Evolutionary conservation across 2,797 vertebrate species (phyloP), one percentile per base, ranked within the genome.

Genomic region (Tachyglossus aculeatus): DNA sequence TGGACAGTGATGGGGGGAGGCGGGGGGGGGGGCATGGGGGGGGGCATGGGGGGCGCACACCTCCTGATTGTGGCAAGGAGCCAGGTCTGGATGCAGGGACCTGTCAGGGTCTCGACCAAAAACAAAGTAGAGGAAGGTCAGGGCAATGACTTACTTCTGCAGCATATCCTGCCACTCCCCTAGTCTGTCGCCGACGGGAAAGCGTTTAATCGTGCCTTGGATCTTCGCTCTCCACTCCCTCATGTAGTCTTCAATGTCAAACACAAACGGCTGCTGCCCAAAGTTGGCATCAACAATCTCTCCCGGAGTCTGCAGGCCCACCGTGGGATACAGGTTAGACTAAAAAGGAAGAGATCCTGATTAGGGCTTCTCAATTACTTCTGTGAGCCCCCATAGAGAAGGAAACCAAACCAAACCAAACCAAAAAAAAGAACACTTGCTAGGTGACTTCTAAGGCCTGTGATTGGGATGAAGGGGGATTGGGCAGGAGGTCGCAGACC

Each of bases 161-260:
- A 99, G 94, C 87, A 98, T 97, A 7, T 96, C 93, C 88, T 99
- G 97, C 97, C 97, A 99, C 91, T 98, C 97, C 40, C 97, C 97
- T 71, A 98, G 94, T 76, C 95, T 92, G 91, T 97, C 97, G 85
- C 96, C 96, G 19, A 99, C 96, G 75, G 97, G 97, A 80, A 98
- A 99, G 71, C 96, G 93, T 48, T 96, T 94, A 47, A 99, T 98
- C 90, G 97, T 98, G 89, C 95, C 93, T 43, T 98, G 96, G 82
- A 99, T 97, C 93, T 98, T 98, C 5, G 96, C 95, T 80, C 96
- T 90, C 97, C 97, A 99, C 70, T 99, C 97, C 44, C 95, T 95
- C 97, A 98, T 99, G 93, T 99, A 99, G 93, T 99, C 97, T 88
- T 99, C 97, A 5, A 99, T 98, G 95, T 99, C 97, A 12, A 98